A percentile compares a stretch with the other conserved stretches of the same genome.
Evolutionary conservation across 2,888 invertebrate genomes (phyloP).

Genomic region (Cordilura impudica): DNA sequence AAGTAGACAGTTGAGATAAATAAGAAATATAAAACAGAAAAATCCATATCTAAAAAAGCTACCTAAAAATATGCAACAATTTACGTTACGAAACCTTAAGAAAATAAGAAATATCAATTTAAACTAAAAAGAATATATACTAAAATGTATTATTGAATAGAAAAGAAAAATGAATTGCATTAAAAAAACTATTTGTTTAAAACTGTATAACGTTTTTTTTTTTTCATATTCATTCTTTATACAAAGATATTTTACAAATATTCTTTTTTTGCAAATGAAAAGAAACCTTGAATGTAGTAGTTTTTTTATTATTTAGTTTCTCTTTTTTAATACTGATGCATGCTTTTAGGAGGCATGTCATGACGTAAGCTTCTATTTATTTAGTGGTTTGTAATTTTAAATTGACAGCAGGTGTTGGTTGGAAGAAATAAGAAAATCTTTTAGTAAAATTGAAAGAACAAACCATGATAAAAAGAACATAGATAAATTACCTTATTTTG

Average conservation of each 20-base stretch:
- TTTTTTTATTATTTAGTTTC: background rate
- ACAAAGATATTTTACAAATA: background rate
- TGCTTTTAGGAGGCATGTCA: slow-evolving; percentile 54
- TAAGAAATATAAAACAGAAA: background rate
- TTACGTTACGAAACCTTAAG: background rate
- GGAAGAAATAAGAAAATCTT: slow-evolving; percentile 35
- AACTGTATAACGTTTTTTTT: slow-evolving; percentile 30
- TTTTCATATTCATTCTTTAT: background rate
- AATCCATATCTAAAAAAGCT: background rate
- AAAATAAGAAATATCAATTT: slow-evolving; percentile 6
- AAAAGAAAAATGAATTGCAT: slow-evolving; percentile 2
- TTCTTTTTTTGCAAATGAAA: background rate
- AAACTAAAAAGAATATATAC: slow-evolving; percentile 10
- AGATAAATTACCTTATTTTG: slow-evolving; percentile 47
- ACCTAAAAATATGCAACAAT: slow-evolving; percentile 57
- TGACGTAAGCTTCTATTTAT: slow-evolving; percentile 59
- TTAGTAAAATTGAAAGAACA: slow-evolving; percentile 56
- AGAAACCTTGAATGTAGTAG: slow-evolving; percentile 37
- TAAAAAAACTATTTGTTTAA: slow-evolving; percentile 35
- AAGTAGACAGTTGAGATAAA: slow-evolving; percentile 15
- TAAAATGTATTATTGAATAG: background rate
- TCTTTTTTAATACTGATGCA: slow-evolving; percentile 27
- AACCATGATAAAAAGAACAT: slow-evolving; percentile 10
- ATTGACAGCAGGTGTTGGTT: slow-evolving; percentile 61
- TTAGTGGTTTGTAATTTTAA: slow-evolving; percentile 60